Evolutionary conservation across 2,888 invertebrate genomes (phyloP), one percentile per base, ranked within the genome.

Genomic region (Eilema griseolum): DNA sequence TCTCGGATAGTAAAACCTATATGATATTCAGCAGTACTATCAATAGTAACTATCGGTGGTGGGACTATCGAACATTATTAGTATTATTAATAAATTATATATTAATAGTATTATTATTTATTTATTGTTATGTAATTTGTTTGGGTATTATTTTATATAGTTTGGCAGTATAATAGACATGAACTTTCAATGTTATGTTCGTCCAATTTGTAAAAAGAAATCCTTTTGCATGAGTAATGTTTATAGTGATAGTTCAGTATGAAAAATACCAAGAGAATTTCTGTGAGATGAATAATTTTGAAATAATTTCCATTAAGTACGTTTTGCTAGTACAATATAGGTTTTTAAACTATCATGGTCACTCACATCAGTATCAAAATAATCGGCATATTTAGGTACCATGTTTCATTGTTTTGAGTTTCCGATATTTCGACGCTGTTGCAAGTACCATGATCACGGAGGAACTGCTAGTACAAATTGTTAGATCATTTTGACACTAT

Each of bases 401-500:
- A n/a, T n/a, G n/a, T n/a, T n/a, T n/a, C n/a, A n/a, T n/a, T n/a
- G n/a, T n/a, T n/a, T n/a, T n/a, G n/a, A n/a, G n/a, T n/a, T n/a
- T n/a, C n/a, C n/a, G n/a, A n/a, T n/a, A n/a, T n/a, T n/a, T n/a
- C n/a, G n/a, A n/a, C n/a, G n/a, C n/a, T n/a, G n/a, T n/a, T n/a
- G n/a, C n/a, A n/a, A n/a, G n/a, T n/a, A n/a, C n/a, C n/a, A n/a
- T n/a, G n/a, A n/a, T n/a, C n/a, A n/a, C n/a, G n/a, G n/a, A n/a
- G n/a, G n/a, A n/a, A n/a, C n/a, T 20, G 52, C 12, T 10, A 61
- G 61, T 61, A 31, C 31, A 61, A 61, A 31, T 61, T 61, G 28
- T 61, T 26, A 11, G 37, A n/a, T 26, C 24, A n/a, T 63, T 63
- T 46, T 28, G 28, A 33, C 24, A 23, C 1, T 57, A 56, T 23